A percentile compares a stretch with the other conserved stretches of the same genome.
Conservation (phyloP, 2,888 invertebrate species). For the Conops quadrifasciatus region DNA sequence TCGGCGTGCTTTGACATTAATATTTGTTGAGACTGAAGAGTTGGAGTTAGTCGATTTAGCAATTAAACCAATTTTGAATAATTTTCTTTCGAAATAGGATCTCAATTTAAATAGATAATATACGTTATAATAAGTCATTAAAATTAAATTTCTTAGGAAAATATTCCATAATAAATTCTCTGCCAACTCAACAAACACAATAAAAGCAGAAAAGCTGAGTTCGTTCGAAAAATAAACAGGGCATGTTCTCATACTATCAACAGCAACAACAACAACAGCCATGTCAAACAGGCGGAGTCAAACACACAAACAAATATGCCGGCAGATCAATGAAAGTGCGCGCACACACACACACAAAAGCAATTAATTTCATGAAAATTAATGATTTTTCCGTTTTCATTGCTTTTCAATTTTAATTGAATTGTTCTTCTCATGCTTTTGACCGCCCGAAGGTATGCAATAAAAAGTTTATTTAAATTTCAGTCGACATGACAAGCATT, state of each 20-base stretch:
- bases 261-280: neutral
- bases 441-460: conserved; percentile 33
- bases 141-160: no score
- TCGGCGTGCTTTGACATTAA: no score
- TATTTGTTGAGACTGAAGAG: no score
- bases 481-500: neutral
- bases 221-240: no score
- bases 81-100: no score
- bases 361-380: conserved; percentile 27
- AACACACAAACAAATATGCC: neutral
- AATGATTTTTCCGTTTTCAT: conserved; percentile 32
- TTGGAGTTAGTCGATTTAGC: no score
- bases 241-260: neutral
- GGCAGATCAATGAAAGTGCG: neutral
- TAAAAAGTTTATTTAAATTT: conserved; percentile 8
- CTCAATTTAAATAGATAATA: no score
- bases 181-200: no score
- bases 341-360: neutral
- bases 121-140: no score
- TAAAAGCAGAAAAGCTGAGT: no score
- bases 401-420: conserved; percentile 34
- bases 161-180: no score
- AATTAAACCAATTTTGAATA: no score
- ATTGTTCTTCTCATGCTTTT: conserved; percentile 21
- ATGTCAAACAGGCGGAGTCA: neutral